Conservation (phyloP, 2,888 invertebrate genomes). For the Dynastes tityus region DNA sequence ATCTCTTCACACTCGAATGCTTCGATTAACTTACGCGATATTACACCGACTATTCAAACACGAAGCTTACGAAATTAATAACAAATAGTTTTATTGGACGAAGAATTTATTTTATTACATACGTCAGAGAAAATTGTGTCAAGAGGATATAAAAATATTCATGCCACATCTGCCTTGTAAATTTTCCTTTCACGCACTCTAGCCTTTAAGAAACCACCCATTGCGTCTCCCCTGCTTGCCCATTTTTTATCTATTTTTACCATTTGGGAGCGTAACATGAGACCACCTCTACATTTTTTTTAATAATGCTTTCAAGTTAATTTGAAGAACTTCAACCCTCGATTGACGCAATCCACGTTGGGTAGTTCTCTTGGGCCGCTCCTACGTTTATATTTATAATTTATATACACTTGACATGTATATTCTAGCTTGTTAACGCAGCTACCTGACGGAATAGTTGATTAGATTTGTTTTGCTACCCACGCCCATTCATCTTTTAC, state of each 20-base stretch:
- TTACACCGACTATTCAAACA: neutral
- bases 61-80: conserved; percentile 8
- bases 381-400: conserved; percentile 26
- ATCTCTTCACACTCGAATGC: neutral
- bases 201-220: neutral
- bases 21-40: neutral
- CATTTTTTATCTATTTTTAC: conserved; percentile 5
- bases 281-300: conserved; percentile 8
- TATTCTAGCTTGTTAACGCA: conserved; percentile 25
- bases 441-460: conserved; percentile 26
- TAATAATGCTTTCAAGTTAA: conserved; percentile 32
- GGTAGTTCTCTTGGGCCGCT: conserved; percentile 21
- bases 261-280: neutral
- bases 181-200: too few species aligned
- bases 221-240: neutral
- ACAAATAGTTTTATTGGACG: neutral
- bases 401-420: conserved; percentile 32
- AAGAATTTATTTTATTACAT: neutral
- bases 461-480: conserved; percentile 36
- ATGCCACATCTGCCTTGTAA: neutral
- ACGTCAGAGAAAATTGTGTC: neutral
- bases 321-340: conserved; percentile 26
- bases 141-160: neutral
- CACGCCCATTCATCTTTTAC: conserved; percentile 29
- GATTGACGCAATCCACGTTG: conserved; percentile 19